Evolutionary conservation across 2,797 vertebrate genomes (phyloP).

Genomic region (Hemibagrus guttatus): DNA sequence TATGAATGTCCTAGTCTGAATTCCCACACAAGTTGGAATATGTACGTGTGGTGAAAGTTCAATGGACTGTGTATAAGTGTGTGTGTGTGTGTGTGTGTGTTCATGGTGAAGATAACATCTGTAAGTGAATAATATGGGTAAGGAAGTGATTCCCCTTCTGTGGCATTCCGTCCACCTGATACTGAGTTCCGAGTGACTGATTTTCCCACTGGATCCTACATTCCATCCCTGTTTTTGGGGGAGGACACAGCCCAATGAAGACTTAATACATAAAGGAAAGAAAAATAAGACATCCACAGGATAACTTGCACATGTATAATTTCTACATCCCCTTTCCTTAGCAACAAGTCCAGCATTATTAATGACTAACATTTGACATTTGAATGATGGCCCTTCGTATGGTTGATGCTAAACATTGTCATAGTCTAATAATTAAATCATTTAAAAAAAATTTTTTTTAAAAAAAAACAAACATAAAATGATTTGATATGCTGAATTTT

Average conservation of each 20-base stretch:
- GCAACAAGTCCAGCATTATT: neutral
- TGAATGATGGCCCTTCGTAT: neutral
- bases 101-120: conserved; percentile 40
- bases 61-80: conserved; percentile 9
- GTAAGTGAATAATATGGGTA: conserved; percentile 62
- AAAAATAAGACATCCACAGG: neutral
- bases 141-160: conserved; percentile 66
- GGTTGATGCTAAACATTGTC: neutral
- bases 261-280: neutral
- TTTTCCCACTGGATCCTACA: conserved; percentile 64
- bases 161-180: conserved; percentile 53
- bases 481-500: neutral
- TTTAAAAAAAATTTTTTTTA: neutral
- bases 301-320: conserved; percentile 5
- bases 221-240: conserved; percentile 46
- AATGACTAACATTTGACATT: neutral
- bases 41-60: neutral
- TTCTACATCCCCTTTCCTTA: neutral
- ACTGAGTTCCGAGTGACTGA: conserved; percentile 59
- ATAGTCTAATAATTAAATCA: neutral
- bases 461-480: neutral
- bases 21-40: conserved; percentile 14
- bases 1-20: conserved; percentile 1
- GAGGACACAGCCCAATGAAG: conserved; percentile 40
- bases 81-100: conserved; percentile 28